phyloP scores from a whole-genome alignment of 1,140 invertebrate species.

The Hyposmocoma kahamanoa region DNA sequence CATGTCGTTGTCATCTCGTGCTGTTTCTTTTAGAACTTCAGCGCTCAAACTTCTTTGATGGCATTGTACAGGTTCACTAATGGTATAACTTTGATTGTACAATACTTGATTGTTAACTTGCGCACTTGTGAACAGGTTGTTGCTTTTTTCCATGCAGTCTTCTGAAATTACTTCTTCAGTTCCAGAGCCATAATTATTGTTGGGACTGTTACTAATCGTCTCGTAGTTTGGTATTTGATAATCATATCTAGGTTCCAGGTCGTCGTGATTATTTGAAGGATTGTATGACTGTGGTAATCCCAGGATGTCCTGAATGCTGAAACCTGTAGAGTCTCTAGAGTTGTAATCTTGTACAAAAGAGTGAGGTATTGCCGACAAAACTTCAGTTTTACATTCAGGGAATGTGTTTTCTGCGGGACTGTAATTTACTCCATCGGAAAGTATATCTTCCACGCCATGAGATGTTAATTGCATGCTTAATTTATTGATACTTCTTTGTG shows the following conservation, averaged over 20 bases:
- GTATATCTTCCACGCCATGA: conserved; percentile 64
- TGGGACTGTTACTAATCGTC: conserved; percentile 50
- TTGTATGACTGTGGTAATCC: conserved; percentile 59
- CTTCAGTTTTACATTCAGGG: conserved; percentile 44
- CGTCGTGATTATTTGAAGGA: conserved; percentile 28
- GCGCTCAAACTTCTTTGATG: conserved; percentile 37
- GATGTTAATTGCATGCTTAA: conserved; percentile 37
- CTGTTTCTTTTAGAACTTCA: conserved; percentile 46
- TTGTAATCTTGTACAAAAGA: conserved; percentile 61
- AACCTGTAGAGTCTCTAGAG: conserved; percentile 64
- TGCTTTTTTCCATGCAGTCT: conserved; percentile 35
- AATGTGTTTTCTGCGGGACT: conserved; percentile 34
- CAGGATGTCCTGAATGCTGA: conserved; percentile 69
- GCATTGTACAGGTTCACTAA: conserved; percentile 41
- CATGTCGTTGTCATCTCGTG: conserved; percentile 36
- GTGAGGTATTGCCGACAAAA: conserved; percentile 34
- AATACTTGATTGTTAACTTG: conserved; percentile 37
- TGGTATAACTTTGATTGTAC: conserved; percentile 41
- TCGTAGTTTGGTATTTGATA: conserved; percentile 59
- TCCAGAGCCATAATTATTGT: conserved; percentile 41
- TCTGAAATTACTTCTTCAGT: conserved; percentile 41
- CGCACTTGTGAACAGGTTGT: conserved; percentile 29
- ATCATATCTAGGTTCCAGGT: conserved; percentile 48
- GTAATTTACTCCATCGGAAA: conserved; percentile 44
- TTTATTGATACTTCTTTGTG: conserved; percentile 39